Evolutionary conservation across 2,888 invertebrate species (phyloP).

Genomic region (Drosophila longiperda): DNA sequence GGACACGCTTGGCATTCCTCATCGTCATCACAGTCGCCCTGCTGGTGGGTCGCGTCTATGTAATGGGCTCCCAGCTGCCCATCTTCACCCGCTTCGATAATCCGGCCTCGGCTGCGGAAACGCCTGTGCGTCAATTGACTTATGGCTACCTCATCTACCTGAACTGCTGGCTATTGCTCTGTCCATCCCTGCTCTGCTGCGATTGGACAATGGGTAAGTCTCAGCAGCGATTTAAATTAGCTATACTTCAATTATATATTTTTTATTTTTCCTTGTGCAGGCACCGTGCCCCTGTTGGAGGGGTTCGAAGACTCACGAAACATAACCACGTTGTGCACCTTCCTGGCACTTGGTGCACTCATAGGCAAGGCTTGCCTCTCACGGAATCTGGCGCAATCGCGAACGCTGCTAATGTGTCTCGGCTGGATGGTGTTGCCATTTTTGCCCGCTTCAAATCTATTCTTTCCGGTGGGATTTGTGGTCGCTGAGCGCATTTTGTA

Average conservation of each 20-base stretch:
- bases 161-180: conserved; percentile 95
- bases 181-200: conserved; percentile 96
- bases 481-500: conserved; percentile 97
- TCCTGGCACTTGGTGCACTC: conserved; percentile 86
- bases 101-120: conserved; percentile 95
- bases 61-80: conserved; percentile 98
- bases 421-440: conserved; percentile 96
- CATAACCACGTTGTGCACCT: conserved; percentile 89
- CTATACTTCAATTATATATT: background rate
- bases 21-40: conserved; percentile 92
- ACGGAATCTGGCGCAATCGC: conserved; percentile 88
- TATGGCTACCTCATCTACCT: conserved; percentile 96
- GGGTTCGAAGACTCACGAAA: conserved; percentile 93
- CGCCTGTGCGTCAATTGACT: conserved; percentile 94
- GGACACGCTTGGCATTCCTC: conserved; percentile 91
- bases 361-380: conserved; percentile 85
- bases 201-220: conserved; percentile 97
- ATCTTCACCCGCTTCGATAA: conserved; percentile 99
- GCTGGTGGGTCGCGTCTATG: conserved; percentile 93
- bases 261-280: conserved; percentile 51
- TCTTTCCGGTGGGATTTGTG: conserved; percentile 99
- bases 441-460: conserved; percentile 97
- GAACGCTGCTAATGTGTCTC: conserved; percentile 91
- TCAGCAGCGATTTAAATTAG: background rate
- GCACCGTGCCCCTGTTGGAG: conserved; percentile 90